Conservation (phyloP, 2,797 vertebrate genomes). For the Dendrocincla fuliginosa region DNA sequence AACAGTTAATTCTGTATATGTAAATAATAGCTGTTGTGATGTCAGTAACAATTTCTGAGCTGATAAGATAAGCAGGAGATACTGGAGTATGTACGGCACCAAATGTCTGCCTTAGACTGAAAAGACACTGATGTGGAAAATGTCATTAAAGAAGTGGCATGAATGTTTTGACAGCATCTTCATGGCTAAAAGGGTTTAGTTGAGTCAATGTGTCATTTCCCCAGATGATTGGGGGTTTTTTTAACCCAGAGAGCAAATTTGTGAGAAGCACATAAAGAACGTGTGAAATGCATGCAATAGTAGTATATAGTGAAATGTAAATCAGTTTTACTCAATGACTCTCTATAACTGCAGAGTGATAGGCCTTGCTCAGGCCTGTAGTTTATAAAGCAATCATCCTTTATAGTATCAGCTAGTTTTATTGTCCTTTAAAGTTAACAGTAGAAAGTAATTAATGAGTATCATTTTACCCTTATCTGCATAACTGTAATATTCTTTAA, state of each 20-base stretch:
- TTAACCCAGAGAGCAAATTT: background rate
- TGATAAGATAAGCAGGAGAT: conserved; percentile 56
- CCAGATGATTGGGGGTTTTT: background rate
- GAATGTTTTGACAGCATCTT: conserved; percentile 50
- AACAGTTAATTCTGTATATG: background rate
- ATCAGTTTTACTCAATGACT: background rate
- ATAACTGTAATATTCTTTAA: background rate
- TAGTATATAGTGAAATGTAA: background rate
- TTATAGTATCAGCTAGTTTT: background rate
- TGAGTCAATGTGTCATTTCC: conserved; percentile 61
- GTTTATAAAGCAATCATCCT: background rate
- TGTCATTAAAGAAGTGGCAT: conserved; percentile 65
- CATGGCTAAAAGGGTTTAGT: conserved; percentile 55
- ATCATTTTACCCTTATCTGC: background rate
- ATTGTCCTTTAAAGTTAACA: conserved; percentile 14
- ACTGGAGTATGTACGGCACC: conserved; percentile 41
- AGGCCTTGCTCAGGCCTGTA: background rate
- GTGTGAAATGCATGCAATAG: background rate
- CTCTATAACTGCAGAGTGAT: background rate
- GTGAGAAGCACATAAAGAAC: background rate
- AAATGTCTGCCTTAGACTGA: conserved; percentile 53
- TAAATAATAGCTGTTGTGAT: conserved; percentile 33
- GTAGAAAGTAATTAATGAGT: background rate
- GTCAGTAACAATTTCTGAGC: conserved; percentile 53
- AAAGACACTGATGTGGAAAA: conserved; percentile 71